A percentile compares a stretch with the other conserved stretches of the same genome.
phyloP scores from a whole-genome alignment of 2,888 invertebrate species.

The Lathronympha strigana region DNA sequence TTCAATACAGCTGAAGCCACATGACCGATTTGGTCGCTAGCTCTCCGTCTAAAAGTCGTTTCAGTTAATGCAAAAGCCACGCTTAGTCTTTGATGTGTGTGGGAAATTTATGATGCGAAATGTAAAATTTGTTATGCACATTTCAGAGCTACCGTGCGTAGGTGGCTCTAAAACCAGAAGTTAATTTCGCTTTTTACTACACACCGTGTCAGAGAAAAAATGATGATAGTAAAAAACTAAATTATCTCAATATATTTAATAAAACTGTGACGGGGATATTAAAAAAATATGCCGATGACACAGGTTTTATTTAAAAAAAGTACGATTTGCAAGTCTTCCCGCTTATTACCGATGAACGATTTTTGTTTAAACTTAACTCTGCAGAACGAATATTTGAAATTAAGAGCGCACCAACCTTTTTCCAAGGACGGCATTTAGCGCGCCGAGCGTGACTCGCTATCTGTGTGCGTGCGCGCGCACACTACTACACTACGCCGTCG shows the following conservation, averaged over 20 bases:
- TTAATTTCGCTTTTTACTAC: constrained; percentile 11
- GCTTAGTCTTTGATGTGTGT: constrained; percentile 15
- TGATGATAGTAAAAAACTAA: constrained; percentile 28
- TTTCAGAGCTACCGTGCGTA: constrained; percentile 20
- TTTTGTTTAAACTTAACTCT: neutral
- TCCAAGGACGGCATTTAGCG: too few species aligned
- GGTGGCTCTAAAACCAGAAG: constrained; percentile 32
- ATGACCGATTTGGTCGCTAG: too few species aligned
- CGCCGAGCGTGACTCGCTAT: too few species aligned
- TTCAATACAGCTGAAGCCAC: too few species aligned
- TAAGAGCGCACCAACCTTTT: too few species aligned
- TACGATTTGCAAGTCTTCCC: too few species aligned
- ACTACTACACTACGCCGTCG: too few species aligned
- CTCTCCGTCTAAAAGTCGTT: too few species aligned
- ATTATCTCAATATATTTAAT: constrained; percentile 26
- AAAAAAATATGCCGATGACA: constrained; percentile 22
- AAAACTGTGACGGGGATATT: constrained; percentile 5
- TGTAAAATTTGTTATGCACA: constrained; percentile 20
- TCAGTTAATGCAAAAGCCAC: constrained; percentile 7
- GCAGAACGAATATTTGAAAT: neutral
- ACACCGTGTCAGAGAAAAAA: constrained; percentile 27
- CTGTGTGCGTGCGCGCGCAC: too few species aligned
- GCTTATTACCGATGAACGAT: too few species aligned
- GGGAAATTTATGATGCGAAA: constrained; percentile 5
- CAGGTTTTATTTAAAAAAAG: constrained; percentile 16